Base-by-base conservation (phyloP, 2,888 invertebrate species). In the Cerastoderma edule region DNA sequence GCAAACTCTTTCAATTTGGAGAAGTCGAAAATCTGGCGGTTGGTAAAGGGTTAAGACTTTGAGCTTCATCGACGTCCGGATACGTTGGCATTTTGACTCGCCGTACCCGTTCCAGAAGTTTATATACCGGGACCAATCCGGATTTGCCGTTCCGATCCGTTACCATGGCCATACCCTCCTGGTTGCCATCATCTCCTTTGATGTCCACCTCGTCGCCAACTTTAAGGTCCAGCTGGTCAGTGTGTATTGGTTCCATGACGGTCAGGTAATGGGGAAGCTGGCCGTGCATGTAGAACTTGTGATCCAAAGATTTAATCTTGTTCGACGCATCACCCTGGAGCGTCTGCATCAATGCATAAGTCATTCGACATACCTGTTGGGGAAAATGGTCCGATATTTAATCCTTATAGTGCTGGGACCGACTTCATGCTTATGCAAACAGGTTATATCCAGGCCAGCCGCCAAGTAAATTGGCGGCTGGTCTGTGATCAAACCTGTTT, bases 21-120 rank as follows among this genome's bases (percentile, higher is more conserved):
- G n/a, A n/a, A n/a, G n/a, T n/a, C n/a, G n/a, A n/a, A n/a, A n/a
- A n/a, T n/a, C n/a, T n/a, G n/a, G n/a, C n/a, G n/a, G n/a, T n/a
- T n/a, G n/a, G n/a, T n/a, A n/a, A n/a, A n/a, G n/a, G n/a, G n/a
- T n/a, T n/a, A n/a, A n/a, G n/a, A n/a, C n/a, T n/a, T n/a, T n/a
- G n/a, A n/a, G n/a, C 28, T 32, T 32, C 32, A 8, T 57, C 57
- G 19, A 57, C 57, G 33, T 32, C n/a, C 13, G 57, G 57, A 57
- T 57, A 57, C 3, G 8, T 32, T n/a, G 57, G 57, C 57, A 57
- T 57, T 57, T 57, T 57, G 22, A 28, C 57, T n/a, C 57, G 57
- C 16, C 19, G 19, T 22, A 57, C 30, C 22, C 28, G 22, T 8
- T 57, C 33, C n/a, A 57, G 32, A 8, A 57, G 33, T 32, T 57